phyloP scores from a whole-genome alignment of 2,113 vertebrate species.

The Calcarius ornatus region DNA sequence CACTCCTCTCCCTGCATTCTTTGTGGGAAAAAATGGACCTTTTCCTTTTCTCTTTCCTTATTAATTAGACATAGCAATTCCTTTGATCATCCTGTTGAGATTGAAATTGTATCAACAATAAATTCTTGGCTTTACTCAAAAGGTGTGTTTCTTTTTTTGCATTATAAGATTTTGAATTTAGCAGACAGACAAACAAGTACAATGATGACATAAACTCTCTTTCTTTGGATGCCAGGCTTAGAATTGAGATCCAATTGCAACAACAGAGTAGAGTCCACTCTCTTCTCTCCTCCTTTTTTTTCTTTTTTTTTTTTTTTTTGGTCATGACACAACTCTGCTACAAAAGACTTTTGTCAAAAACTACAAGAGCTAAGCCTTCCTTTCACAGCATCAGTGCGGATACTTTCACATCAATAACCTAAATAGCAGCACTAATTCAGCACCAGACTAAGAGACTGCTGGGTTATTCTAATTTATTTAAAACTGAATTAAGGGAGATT shows the following conservation, averaged over 20 bases:
- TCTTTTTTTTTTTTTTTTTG: not conserved
- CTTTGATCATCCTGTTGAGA: not conserved
- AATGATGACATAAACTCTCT: not conserved
- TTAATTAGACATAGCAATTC: not conserved
- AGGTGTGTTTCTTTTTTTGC: not conserved
- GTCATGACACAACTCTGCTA: not conserved
- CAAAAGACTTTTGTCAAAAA: not conserved
- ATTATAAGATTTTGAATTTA: not conserved
- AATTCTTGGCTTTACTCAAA: not conserved
- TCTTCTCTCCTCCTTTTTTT: not conserved
- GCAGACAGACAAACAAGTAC: not conserved
- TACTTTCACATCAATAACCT: not conserved
- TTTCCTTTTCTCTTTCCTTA: not conserved
- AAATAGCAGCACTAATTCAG: constrained; percentile 13
- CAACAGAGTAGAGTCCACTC: not conserved
- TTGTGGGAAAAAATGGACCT: not conserved
- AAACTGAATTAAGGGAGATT: constrained; percentile 9
- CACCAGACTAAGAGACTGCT: not conserved
- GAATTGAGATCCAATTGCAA: not conserved
- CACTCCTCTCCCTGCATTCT: not conserved
- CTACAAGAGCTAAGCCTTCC: not conserved
- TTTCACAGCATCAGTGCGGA: not conserved
- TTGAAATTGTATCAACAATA: not conserved
- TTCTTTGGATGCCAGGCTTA: not conserved
- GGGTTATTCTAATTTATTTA: not conserved